A percentile compares a stretch with the other conserved stretches of the same genome.
Evolutionary conservation across 1,140 invertebrate species (phyloP).

Genomic region (Metaphire vulgaris): DNA sequence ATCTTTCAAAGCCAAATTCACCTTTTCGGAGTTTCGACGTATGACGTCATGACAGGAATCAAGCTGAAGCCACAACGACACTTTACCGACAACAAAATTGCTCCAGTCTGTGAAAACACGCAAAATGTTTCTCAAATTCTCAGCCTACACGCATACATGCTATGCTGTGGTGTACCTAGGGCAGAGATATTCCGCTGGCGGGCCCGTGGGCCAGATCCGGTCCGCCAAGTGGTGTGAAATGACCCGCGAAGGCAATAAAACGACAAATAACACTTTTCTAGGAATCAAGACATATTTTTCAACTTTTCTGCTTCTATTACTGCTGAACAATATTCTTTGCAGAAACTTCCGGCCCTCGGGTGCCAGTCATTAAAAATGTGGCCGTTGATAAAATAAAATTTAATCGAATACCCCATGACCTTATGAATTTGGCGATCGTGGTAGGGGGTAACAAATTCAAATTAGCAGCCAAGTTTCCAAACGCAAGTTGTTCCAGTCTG

Average conservation of each 20-base stretch:
- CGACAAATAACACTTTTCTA: background rate
- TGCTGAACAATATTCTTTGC: too few species aligned
- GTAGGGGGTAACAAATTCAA: too few species aligned
- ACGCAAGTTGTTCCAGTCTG: background rate
- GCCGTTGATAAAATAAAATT: too few species aligned
- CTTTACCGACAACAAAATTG: conserved; percentile 60
- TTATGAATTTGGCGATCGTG: too few species aligned
- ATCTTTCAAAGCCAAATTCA: too few species aligned
- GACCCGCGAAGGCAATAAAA: too few species aligned
- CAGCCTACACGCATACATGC: background rate
- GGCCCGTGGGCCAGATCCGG: background rate
- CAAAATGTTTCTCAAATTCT: background rate
- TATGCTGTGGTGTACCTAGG: too few species aligned
- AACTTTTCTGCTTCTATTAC: too few species aligned
- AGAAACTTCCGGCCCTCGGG: too few species aligned
- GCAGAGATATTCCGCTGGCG: background rate
- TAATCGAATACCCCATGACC: too few species aligned
- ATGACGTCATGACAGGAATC: conserved; percentile 55
- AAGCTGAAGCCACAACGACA: conserved; percentile 56
- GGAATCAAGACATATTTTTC: background rate
- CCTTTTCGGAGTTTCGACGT: conserved; percentile 63
- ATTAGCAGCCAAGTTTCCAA: background rate
- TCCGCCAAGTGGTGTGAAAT: background rate
- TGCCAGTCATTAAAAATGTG: too few species aligned
- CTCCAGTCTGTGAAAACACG: conserved; percentile 57